Conservation (phyloP, 1,140 invertebrate species). For the Trachymyrmex septentrionalis region DNA sequence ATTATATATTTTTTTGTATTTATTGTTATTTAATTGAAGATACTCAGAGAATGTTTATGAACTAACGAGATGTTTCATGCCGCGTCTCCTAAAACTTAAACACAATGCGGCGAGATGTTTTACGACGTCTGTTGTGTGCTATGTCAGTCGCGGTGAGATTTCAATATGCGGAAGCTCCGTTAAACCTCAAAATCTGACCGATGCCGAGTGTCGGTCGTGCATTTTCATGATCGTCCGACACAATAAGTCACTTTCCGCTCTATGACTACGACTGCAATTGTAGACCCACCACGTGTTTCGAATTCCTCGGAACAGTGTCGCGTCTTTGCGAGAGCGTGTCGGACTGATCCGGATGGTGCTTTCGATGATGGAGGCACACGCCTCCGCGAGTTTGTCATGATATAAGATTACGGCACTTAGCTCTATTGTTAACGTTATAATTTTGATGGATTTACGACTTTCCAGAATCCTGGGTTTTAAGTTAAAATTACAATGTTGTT, state of each 20-base stretch:
- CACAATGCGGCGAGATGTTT: not conserved
- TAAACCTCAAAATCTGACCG: constrained; percentile 45
- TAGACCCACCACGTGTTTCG: constrained; percentile 64
- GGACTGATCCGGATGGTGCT: not conserved
- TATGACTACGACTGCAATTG: constrained; percentile 39
- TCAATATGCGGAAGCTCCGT: constrained; percentile 61
- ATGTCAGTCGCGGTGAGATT: constrained; percentile 31
- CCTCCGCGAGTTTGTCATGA: not conserved
- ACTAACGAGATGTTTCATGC: not conserved
- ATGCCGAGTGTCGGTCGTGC: not conserved
- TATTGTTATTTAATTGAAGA: constrained; percentile 1
- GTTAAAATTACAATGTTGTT: constrained; percentile 54
- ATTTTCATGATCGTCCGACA: constrained; percentile 76
- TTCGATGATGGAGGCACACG: constrained; percentile 42
- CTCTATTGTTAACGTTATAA: constrained; percentile 8
- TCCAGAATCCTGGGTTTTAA: not conserved
- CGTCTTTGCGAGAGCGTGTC: constrained; percentile 32
- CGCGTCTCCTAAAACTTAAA: not conserved
- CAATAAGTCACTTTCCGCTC: constrained; percentile 80
- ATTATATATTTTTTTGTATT: not conserved
- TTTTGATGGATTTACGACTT: constrained; percentile 37
- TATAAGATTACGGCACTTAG: constrained; percentile 24
- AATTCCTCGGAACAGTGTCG: constrained; percentile 77
- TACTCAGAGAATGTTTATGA: not conserved
- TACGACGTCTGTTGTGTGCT: not conserved